These are phyloP conservation scores for Papilio glaucus DNA, from an alignment of 1,140 invertebrate species.

Conservation along the genomic window DNA sequence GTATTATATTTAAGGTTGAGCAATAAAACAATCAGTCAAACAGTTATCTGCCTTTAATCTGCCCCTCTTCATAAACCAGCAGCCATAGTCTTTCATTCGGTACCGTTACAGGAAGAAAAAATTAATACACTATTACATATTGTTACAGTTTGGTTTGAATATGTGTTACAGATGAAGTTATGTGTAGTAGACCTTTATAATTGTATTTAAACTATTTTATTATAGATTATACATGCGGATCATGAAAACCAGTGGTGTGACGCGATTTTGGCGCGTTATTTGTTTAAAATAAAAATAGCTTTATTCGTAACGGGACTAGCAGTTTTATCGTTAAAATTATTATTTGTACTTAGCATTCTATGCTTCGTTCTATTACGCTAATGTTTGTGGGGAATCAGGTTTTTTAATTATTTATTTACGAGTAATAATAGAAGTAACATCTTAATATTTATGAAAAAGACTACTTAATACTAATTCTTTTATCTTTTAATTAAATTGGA, in stretches of 20 bases:
- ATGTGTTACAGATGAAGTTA: conserved; percentile 81
- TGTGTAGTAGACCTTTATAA: conserved; percentile 79
- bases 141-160: conserved; percentile 82
- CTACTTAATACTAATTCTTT: neutral
- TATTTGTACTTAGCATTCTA: conserved; percentile 81
- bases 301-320: conserved; percentile 76
- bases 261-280: conserved; percentile 72
- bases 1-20: neutral
- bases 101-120: conserved; percentile 82
- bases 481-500: neutral
- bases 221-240: conserved; percentile 73
- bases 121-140: conserved; percentile 82
- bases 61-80: conserved; percentile 77
- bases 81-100: conserved; percentile 81
- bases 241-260: conserved; percentile 81
- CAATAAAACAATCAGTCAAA: conserved; percentile 80
- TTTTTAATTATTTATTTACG: conserved; percentile 42
- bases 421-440: neutral
- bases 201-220: conserved; percentile 77
- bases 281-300: conserved; percentile 57
- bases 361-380: conserved; percentile 76
- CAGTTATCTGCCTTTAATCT: conserved; percentile 83
- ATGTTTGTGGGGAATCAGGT: conserved; percentile 76
- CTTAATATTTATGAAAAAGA: neutral
- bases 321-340: conserved; percentile 76